Evolutionary conservation across 2,888 invertebrate genomes (phyloP).

Genomic region (Drosophila longiperda): DNA sequence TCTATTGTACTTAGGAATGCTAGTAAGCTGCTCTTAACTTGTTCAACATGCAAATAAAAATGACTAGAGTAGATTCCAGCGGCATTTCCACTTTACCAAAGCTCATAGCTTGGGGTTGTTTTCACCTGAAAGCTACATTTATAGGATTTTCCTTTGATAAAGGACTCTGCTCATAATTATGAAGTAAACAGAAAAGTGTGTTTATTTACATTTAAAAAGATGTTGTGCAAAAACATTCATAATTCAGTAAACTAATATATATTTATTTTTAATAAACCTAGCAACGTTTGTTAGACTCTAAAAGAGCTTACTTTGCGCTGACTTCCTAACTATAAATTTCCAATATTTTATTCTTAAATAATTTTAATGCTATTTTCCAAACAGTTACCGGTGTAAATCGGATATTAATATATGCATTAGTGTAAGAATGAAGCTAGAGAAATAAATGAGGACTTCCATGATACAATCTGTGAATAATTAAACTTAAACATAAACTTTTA

Average conservation of each 20-base stretch:
- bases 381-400: neutral
- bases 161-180: neutral
- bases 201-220: neutral
- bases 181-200: neutral
- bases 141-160: neutral
- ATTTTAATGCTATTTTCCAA: neutral
- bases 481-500: too few species aligned
- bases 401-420: neutral
- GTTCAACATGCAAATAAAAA: constrained; percentile 72
- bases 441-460: neutral
- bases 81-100: constrained; percentile 18
- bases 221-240: neutral
- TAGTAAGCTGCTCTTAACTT: constrained; percentile 70
- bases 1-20: constrained; percentile 60
- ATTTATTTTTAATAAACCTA: neutral
- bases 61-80: constrained; percentile 59
- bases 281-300: neutral
- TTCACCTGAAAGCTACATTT: constrained; percentile 14
- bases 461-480: neutral
- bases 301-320: neutral
- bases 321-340: neutral
- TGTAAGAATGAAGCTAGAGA: neutral
- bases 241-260: neutral
- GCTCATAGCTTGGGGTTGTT: constrained; percentile 3
- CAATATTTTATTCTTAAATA: neutral